These are phyloP conservation scores for Penaeus japonicus DNA, from an alignment of 1,140 invertebrate species.

Conservation along the genomic window DNA sequence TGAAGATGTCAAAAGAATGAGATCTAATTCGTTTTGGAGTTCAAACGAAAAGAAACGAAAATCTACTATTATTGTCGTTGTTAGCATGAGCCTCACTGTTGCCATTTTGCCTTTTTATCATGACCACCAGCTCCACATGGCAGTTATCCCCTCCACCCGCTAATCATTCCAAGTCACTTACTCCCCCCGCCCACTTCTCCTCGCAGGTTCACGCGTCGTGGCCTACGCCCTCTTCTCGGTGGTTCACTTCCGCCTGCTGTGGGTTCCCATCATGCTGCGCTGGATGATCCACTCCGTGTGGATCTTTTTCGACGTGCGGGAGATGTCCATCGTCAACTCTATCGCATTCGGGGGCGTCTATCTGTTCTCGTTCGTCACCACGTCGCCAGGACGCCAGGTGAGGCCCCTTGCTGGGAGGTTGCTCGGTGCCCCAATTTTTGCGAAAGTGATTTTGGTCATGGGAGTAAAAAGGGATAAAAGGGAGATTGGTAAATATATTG, in stretches of 20 bases:
- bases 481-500: too few species aligned
- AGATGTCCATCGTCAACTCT: constrained; percentile 57
- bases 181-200: too few species aligned
- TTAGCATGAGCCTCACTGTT: too few species aligned
- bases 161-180: too few species aligned
- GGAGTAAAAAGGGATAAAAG: too few species aligned
- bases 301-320: constrained; percentile 52
- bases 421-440: not conserved
- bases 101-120: too few species aligned
- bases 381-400: constrained; percentile 52
- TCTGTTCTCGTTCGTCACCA: constrained; percentile 57
- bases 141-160: too few species aligned
- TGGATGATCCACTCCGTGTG: constrained; percentile 54
- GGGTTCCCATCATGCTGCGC: constrained; percentile 52
- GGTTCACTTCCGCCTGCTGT: constrained; percentile 37
- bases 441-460: not conserved
- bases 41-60: too few species aligned
- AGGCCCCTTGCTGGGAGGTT: not conserved
- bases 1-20: too few species aligned
- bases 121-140: too few species aligned
- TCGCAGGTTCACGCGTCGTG: constrained; percentile 52
- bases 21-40: too few species aligned
- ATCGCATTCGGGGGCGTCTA: constrained; percentile 56
- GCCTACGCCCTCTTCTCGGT: constrained; percentile 53
- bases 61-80: too few species aligned